Base-by-base conservation (phyloP, 2,797 vertebrate genomes). In the Lophius americanus region DNA sequence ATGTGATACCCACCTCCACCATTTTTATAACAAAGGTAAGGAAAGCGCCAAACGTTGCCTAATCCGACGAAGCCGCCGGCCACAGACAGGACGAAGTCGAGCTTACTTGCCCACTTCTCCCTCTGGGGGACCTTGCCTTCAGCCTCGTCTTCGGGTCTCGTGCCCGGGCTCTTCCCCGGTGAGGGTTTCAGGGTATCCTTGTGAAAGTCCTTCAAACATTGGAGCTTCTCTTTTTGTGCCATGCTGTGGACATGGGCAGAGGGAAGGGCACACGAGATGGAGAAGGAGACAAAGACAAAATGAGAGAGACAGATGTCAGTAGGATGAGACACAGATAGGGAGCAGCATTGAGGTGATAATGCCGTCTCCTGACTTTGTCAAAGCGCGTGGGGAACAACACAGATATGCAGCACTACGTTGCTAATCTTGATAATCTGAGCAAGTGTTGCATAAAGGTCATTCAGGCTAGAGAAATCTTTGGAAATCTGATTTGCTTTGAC, bases 1-100 rank as follows among this genome's bases (percentile, higher is more conserved):
- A 13, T 47, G 44, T 44, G 41, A 14, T 39, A 13, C 95, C 87
- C 77, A 98, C 98, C 98, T 95, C 98, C 98, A 84, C 98, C 98
- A 14, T 99, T 99, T 81, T 99, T 99, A 90, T 99, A 99, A 95
- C 98, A 99, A 94, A 99, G 97, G 89, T 99, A 99, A 12, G 98
- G 98, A 70, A 99, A 99, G 6, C 98, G 94, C 98, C 98, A 99
- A 51, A 99, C 96, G 0, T 99, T 99, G 85, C 98, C 98, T 81
- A 99, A 95, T 70, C 98, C 98, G 2, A 99, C 97, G 11, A 99
- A 99, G 70, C 98, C 98, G 0, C 98, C 98, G 0, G 98, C 98
- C 85, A 99, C 98, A 0, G 98, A 99, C 60, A 99, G 94, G 91
- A 99, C 92, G 87, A 99, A 99, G 94, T 99, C 98, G 63, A 99